These are phyloP conservation scores for Megaleporinus macrocephalus DNA, from an alignment of 2,113 vertebrate species.

Conservation along the genomic window DNA sequence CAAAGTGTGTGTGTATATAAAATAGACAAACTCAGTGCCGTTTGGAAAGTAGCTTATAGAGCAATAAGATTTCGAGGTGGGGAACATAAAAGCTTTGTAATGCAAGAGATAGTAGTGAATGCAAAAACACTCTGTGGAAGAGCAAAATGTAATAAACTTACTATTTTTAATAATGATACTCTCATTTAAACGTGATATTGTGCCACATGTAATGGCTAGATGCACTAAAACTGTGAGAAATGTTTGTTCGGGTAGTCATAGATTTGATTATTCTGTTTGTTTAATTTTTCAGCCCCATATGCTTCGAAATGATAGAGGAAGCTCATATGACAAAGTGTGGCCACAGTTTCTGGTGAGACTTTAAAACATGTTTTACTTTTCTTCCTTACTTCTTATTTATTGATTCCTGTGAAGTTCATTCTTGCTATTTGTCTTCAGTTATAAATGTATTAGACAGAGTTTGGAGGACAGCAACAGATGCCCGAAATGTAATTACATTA, in stretches of 20 bases:
- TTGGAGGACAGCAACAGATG: conserved; percentile 98
- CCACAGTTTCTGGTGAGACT: conserved; percentile 97
- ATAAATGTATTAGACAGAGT: conserved; percentile 97
- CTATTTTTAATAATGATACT: too few relatives aligned
- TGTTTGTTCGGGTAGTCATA: not conserved
- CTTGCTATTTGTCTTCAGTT: conserved; percentile 69
- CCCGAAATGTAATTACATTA: conserved; percentile 98
- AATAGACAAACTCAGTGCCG: too few relatives aligned
- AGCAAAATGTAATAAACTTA: too few relatives aligned
- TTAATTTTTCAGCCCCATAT: conserved; percentile 90
- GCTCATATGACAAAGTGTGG: conserved; percentile 99
- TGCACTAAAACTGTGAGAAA: too few relatives aligned
- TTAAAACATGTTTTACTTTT: conserved; percentile 21
- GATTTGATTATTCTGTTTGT: conserved; percentile 3
- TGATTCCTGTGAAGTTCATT: not conserved
- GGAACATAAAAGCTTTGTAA: too few relatives aligned
- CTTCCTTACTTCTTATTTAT: not conserved
- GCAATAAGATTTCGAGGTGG: too few relatives aligned
- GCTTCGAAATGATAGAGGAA: conserved; percentile 99
- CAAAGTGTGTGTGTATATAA: too few relatives aligned
- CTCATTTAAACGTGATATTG: too few relatives aligned
- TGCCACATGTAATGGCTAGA: too few relatives aligned
- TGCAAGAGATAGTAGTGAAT: too few relatives aligned
- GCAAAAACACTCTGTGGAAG: too few relatives aligned
- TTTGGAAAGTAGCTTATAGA: too few relatives aligned